Percentiles rank a stretch among this genome's conserved stretches.
Evolutionary conservation across 2,888 invertebrate genomes (phyloP).

Genomic region (Hirtodrosophila histrioides): DNA sequence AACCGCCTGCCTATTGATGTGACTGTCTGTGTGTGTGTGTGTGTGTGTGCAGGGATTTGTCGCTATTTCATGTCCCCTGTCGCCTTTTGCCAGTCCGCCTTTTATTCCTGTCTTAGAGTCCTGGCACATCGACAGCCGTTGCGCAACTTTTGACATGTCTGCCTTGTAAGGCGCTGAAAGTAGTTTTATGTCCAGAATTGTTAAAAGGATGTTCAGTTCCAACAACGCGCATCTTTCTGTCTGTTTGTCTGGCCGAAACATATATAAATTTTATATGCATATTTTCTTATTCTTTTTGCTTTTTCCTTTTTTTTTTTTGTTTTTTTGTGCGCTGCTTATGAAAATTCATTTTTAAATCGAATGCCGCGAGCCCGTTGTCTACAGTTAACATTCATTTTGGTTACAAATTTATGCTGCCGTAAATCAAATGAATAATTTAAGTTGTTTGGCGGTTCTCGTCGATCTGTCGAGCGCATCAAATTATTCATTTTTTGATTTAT

Average conservation of each 20-base stretch:
- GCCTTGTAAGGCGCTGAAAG: slow-evolving; percentile 77
- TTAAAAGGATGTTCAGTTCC: slow-evolving; percentile 33
- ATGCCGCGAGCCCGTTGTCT: no score
- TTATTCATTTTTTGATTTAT: slow-evolving; percentile 67
- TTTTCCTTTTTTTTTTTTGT: neutral
- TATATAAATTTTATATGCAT: slow-evolving; percentile 15
- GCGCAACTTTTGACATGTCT: slow-evolving; percentile 81
- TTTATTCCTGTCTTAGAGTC: slow-evolving; percentile 18
- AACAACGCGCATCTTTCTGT: slow-evolving; percentile 5
- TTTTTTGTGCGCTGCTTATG: slow-evolving; percentile 9
- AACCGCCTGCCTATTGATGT: slow-evolving; percentile 47
- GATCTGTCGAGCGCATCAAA: slow-evolving; percentile 49
- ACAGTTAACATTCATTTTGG: slow-evolving; percentile 29
- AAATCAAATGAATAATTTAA: slow-evolving; percentile 74
- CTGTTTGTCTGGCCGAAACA: slow-evolving; percentile 15
- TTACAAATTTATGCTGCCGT: slow-evolving; percentile 52
- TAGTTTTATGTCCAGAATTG: slow-evolving; percentile 78
- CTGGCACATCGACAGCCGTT: slow-evolving; percentile 66
- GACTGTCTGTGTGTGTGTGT: slow-evolving; percentile 7
- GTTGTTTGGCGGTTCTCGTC: slow-evolving; percentile 40
- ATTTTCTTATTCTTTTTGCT: no score
- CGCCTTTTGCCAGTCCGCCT: slow-evolving; percentile 10
- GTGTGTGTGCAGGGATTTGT: slow-evolving; percentile 46
- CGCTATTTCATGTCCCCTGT: slow-evolving; percentile 17
- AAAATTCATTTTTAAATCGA: slow-evolving; percentile 29